A percentile compares a stretch with the other conserved stretches of the same genome.
phyloP scores from a whole-genome alignment of 1,140 invertebrate species.

The Calliopsis andreniformis region DNA sequence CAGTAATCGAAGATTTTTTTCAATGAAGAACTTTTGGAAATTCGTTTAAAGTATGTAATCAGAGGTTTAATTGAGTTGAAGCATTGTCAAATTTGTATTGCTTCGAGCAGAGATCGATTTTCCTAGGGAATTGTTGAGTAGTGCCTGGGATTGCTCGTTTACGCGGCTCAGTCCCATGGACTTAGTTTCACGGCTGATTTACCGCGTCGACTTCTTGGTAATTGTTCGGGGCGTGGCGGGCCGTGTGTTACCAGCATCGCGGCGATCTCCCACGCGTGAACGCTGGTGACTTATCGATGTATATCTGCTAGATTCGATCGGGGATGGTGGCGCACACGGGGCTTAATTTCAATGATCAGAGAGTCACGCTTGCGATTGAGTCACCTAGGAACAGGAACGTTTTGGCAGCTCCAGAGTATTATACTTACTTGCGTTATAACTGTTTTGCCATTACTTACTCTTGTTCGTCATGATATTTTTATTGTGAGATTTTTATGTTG shows the following conservation, averaged over 20 bases:
- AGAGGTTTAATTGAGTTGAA: too few relatives aligned
- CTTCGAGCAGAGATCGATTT: slow-evolving; percentile 47
- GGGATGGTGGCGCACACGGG: slow-evolving; percentile 46
- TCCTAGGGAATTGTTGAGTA: slow-evolving; percentile 24
- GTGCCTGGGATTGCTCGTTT: slow-evolving; percentile 13
- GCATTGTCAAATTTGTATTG: too few relatives aligned
- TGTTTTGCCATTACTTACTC: too few relatives aligned
- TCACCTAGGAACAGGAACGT: slow-evolving; percentile 2
- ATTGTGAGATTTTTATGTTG: too few relatives aligned
- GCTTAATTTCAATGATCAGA: slow-evolving; percentile 34
- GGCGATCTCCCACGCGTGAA: slow-evolving; percentile 62
- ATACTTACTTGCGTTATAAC: too few relatives aligned
- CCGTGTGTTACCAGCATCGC: slow-evolving; percentile 32
- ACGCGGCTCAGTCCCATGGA: slow-evolving; percentile 32
- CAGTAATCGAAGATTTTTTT: too few relatives aligned
- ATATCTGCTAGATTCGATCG: slow-evolving; percentile 51
- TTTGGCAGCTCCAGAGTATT: too few relatives aligned
- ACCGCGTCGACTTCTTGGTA: slow-evolving; percentile 63
- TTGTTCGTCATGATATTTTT: too few relatives aligned
- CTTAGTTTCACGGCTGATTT: slow-evolving; percentile 64
- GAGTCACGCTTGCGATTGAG: slow-evolving; percentile 24
- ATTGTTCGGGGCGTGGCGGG: slow-evolving; percentile 67
- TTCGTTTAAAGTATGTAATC: too few relatives aligned
- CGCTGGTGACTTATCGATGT: slow-evolving; percentile 34
- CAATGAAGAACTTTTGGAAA: too few relatives aligned